Conservation (phyloP, 2,888 invertebrate genomes). For the Cepaea hortensis region DNA sequence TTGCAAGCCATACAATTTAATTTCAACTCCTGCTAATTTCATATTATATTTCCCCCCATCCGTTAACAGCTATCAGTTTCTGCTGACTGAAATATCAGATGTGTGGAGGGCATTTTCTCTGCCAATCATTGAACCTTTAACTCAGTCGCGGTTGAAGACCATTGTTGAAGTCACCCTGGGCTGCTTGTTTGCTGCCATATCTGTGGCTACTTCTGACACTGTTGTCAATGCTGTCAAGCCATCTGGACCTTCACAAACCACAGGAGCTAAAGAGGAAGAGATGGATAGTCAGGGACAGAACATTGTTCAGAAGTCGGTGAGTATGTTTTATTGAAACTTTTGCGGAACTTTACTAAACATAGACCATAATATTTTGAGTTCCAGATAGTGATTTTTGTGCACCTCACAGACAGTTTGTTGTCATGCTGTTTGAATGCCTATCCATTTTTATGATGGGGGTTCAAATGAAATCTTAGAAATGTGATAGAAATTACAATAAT, state of each 20-base stretch:
- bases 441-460: too few relatives aligned
- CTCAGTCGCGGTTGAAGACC: slow-evolving; percentile 87
- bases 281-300: slow-evolving; percentile 87
- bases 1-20: too few relatives aligned
- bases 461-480: too few relatives aligned
- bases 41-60: not conserved
- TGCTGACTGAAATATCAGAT: slow-evolving; percentile 89
- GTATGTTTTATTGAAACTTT: slow-evolving; percentile 45
- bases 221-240: slow-evolving; percentile 71
- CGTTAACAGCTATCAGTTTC: slow-evolving; percentile 83
- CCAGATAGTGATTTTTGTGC: too few relatives aligned
- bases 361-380: too few relatives aligned
- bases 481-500: too few relatives aligned
- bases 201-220: slow-evolving; percentile 76
- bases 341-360: too few relatives aligned
- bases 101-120: slow-evolving; percentile 89
- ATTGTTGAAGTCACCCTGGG: slow-evolving; percentile 89
- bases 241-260: slow-evolving; percentile 55
- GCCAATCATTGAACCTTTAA: slow-evolving; percentile 91
- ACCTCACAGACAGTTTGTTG: too few relatives aligned
- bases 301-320: slow-evolving; percentile 88
- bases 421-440: too few relatives aligned
- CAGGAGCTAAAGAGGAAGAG: slow-evolving; percentile 83
- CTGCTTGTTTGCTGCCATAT: slow-evolving; percentile 83
- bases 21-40: not conserved